These are phyloP conservation scores for Lagorchestes hirsutus DNA, from an alignment of 2,797 vertebrate genomes.

Conservation along the genomic window DNA sequence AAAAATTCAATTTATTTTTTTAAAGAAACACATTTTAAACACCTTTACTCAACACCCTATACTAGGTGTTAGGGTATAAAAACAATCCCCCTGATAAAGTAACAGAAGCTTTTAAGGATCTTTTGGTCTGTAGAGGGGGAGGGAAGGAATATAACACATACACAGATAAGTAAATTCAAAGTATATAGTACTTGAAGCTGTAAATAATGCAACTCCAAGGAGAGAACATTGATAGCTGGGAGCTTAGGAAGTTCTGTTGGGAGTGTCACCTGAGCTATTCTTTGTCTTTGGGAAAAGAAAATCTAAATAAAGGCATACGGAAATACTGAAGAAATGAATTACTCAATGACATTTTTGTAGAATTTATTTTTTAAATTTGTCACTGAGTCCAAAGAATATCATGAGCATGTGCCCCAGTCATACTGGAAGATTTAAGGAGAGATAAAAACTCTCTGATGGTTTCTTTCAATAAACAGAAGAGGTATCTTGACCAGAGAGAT, in stretches of 20 bases:
- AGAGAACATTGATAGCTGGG: neutral
- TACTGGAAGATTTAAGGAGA: no score
- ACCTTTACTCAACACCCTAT: neutral
- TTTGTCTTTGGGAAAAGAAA: neutral
- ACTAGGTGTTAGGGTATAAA: neutral
- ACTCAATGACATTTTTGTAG: neutral
- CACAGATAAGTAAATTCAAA: neutral
- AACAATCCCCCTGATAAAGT: neutral
- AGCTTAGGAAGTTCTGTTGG: neutral
- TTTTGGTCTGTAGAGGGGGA: neutral
- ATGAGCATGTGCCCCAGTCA: no score
- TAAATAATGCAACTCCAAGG: neutral
- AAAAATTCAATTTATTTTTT: neutral
- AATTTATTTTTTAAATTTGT: no score
- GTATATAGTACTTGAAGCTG: neutral
- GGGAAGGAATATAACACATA: neutral
- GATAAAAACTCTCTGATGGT: no score
- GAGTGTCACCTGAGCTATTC: neutral
- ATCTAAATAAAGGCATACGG: neutral
- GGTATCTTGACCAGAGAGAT: no score
- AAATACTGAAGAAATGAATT: neutral
- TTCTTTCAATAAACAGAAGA: no score
- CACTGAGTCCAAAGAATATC: no score
- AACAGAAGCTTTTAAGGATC: neutral
- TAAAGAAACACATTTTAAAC: neutral